phyloP scores from a whole-genome alignment of 2,797 vertebrate genomes.

The Gephyroberyx darwinii region DNA sequence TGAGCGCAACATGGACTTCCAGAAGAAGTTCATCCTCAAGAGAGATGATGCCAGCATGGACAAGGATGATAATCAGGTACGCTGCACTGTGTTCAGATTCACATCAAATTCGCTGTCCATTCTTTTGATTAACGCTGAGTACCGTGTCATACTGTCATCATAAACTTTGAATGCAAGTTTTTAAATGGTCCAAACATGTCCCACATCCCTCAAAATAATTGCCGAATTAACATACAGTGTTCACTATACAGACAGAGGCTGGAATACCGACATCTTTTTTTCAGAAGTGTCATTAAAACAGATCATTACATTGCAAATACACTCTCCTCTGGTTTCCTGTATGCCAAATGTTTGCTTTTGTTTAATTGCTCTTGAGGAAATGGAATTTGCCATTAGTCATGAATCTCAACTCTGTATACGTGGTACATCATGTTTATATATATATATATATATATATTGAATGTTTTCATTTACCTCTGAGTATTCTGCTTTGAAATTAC shows the following conservation, averaged over 20 bases:
- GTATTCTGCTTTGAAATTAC: background rate
- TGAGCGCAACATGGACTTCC: conserved; percentile 95
- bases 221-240: too few relatives aligned
- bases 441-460: background rate
- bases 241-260: too few relatives aligned
- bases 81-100: background rate
- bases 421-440: background rate
- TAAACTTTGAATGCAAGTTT: background rate
- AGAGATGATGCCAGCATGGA: conserved; percentile 98
- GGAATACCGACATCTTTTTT: too few relatives aligned
- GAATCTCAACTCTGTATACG: background rate
- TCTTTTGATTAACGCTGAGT: background rate
- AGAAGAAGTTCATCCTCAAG: conserved; percentile 98
- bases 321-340: background rate
- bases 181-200: background rate
- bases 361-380: background rate
- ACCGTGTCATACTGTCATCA: too few relatives aligned
- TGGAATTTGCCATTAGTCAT: background rate
- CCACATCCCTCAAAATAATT: background rate
- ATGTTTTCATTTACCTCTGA: background rate
- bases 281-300: too few relatives aligned
- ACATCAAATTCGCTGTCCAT: background rate
- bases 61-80: conserved; percentile 98
- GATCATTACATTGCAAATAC: too few relatives aligned
- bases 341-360: background rate